Evolutionary conservation across 2,888 invertebrate genomes (phyloP).

Genomic region (Xylota sylvarum): DNA sequence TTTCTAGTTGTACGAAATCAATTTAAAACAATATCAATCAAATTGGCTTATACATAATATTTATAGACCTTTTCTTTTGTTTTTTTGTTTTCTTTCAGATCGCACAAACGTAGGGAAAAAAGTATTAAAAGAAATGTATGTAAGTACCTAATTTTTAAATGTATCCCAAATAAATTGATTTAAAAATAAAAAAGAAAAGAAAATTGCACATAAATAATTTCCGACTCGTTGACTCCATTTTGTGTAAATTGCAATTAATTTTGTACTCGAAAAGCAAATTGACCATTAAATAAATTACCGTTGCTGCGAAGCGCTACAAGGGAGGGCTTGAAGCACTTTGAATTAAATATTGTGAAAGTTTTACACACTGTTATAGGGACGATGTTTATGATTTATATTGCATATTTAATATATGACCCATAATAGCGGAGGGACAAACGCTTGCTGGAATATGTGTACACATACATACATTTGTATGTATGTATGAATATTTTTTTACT

Average conservation of each 20-base stretch:
- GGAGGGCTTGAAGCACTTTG: conserved; percentile 27
- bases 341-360: conserved; percentile 64
- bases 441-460: no score
- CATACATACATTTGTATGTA: no score
- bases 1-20: background rate
- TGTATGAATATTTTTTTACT: background rate
- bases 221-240: conserved; percentile 42
- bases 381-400: conserved; percentile 60
- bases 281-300: conserved; percentile 65
- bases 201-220: conserved; percentile 52
- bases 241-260: conserved; percentile 67
- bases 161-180: conserved; percentile 11
- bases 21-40: background rate
- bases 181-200: background rate
- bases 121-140: conserved; percentile 61
- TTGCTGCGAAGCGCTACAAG: background rate
- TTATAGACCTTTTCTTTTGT: background rate
- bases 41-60: background rate
- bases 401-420: conserved; percentile 55
- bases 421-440: conserved; percentile 20
- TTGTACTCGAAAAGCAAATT: conserved; percentile 52
- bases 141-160: conserved; percentile 27
- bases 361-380: conserved; percentile 6
- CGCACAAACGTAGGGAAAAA: conserved; percentile 36
- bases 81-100: conserved; percentile 39